Conservation (phyloP, 2,113 vertebrate species). For the Neotragus pygmaeus region DNA sequence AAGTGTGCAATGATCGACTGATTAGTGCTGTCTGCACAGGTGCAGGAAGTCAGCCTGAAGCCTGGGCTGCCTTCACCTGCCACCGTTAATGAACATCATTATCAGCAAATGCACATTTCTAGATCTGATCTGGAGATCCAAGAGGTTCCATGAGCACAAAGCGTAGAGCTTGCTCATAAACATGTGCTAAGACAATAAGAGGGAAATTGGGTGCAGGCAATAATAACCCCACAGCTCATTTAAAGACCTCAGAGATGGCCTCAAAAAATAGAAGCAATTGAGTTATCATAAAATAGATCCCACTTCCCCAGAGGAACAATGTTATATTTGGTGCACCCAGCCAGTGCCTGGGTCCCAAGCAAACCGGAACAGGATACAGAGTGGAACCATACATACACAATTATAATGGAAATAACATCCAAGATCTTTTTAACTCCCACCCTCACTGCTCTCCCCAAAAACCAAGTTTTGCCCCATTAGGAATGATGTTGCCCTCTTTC, state of each 20-base stretch:
- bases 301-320: not conserved
- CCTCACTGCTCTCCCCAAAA: not conserved
- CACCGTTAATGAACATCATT: not conserved
- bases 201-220: not conserved
- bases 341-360: not conserved
- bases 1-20: not conserved
- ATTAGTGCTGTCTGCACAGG: not conserved
- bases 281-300: not conserved
- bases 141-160: not conserved
- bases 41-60: not conserved
- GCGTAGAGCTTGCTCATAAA: not conserved
- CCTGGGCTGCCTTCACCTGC: not conserved
- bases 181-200: not conserved
- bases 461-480: not conserved
- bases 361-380: too few species aligned
- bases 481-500: not conserved
- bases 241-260: not conserved
- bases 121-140: not conserved
- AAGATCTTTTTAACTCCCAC: not conserved
- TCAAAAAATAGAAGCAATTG: not conserved
- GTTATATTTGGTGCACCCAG: too few species aligned
- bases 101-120: not conserved
- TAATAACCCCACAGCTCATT: not conserved
- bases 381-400: fast-evolving
- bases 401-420: not conserved